Conservation (phyloP, 2,797 vertebrate species). For the Lycodopsis pacificus region DNA sequence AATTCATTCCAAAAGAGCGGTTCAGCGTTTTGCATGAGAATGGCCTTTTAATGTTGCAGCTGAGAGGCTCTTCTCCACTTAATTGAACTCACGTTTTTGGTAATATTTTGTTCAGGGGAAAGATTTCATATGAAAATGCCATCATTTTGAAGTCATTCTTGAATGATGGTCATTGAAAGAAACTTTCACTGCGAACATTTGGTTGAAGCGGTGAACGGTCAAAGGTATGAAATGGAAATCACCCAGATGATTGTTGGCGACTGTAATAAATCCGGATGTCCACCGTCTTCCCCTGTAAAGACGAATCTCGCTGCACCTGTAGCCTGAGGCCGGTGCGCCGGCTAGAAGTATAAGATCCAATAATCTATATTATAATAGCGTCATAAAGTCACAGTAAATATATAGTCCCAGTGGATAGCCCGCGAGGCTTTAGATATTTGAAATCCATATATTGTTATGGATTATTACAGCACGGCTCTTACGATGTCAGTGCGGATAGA, state of each 20-base stretch:
- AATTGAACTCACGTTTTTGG: background rate
- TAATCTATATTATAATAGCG: slow-evolving; percentile 62
- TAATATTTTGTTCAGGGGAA: background rate
- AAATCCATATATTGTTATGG: slow-evolving; percentile 50
- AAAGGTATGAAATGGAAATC: slow-evolving; percentile 18
- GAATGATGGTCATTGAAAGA: background rate
- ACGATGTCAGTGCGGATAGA: slow-evolving; percentile 30
- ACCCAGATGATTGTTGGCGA: background rate
- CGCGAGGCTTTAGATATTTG: slow-evolving; percentile 32
- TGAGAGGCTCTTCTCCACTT: background rate
- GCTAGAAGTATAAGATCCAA: slow-evolving; percentile 1
- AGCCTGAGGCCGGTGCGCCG: slow-evolving; percentile 30
- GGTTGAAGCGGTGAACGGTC: background rate
- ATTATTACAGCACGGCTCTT: slow-evolving; percentile 20
- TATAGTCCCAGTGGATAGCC: slow-evolving; percentile 38
- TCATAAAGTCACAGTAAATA: slow-evolving; percentile 64
- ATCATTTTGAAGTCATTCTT: background rate
- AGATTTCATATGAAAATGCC: background rate
- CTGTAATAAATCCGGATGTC: slow-evolving; percentile 33
- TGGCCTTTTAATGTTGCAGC: background rate
- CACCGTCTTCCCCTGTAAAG: background rate
- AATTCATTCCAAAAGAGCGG: background rate
- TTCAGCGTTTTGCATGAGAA: background rate
- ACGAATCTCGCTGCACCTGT: slow-evolving; percentile 34
- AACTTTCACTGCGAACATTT: background rate